A percentile compares a stretch with the other conserved stretches of the same genome.
phyloP scores from a whole-genome alignment of 2,113 vertebrate species.

The Verasper variegatus region DNA sequence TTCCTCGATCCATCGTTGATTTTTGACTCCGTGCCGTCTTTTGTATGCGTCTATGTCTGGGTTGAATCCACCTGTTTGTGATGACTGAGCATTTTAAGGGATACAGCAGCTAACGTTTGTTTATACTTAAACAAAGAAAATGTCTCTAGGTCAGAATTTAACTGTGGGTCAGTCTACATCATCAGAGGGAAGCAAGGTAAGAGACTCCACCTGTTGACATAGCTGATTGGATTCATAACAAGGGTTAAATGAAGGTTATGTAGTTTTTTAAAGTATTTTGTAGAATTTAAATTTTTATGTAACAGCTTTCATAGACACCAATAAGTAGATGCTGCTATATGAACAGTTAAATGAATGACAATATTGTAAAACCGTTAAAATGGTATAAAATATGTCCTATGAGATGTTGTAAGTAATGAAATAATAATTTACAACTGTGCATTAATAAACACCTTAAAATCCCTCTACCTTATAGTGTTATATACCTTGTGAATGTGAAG shows the following conservation, averaged over 20 bases:
- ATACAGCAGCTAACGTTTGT: constrained; percentile 17
- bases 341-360: not conserved
- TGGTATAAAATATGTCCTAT: not conserved
- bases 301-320: too few species aligned
- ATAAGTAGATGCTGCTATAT: not conserved
- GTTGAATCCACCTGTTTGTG: too few species aligned
- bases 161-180: constrained; percentile 12
- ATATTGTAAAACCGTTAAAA: not conserved
- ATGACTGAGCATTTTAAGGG: not conserved
- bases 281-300: not conserved
- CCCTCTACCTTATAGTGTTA: not conserved
- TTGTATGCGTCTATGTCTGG: not conserved
- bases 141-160: constrained; percentile 65
- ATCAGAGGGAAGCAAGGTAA: constrained; percentile 71
- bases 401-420: too few species aligned
- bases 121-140: constrained; percentile 47
- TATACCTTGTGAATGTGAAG: not conserved
- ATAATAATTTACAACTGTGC: too few species aligned
- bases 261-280: not conserved
- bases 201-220: not conserved
- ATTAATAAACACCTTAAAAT: too few species aligned
- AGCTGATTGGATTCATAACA: not conserved
- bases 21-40: constrained; percentile 47
- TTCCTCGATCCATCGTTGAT: constrained; percentile 47
- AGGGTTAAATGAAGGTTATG: not conserved